Conservation (phyloP, 2,113 vertebrate genomes). For the Benthochromis sp. region DNA sequence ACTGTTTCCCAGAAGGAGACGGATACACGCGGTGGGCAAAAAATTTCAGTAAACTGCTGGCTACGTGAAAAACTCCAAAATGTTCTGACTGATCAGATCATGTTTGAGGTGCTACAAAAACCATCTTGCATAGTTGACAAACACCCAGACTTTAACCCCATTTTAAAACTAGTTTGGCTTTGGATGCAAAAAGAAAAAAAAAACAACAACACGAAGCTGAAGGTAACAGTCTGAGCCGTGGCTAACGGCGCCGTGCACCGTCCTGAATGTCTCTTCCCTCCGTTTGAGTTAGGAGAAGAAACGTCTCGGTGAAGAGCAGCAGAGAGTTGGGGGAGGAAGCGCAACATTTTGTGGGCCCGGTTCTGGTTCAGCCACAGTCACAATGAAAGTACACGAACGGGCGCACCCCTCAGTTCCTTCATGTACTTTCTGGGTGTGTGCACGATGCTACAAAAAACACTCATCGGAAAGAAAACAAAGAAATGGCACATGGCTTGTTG, state of each 20-base stretch:
- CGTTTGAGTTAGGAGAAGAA: not conserved
- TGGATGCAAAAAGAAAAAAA: not conserved
- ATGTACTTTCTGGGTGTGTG: not conserved
- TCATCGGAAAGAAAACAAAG: not conserved
- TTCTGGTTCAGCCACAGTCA: not conserved
- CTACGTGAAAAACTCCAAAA: not conserved
- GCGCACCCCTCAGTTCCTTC: not conserved
- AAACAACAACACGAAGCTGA: not conserved
- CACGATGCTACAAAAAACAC: not conserved
- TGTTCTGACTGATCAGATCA: not conserved
- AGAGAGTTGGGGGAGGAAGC: not conserved
- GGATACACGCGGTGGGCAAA: not conserved
- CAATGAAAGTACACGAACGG: not conserved
- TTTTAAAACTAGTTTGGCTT: conserved; percentile 37
- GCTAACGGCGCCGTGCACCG: not conserved
- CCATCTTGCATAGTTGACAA: not conserved
- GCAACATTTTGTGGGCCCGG: not conserved
- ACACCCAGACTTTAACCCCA: not conserved
- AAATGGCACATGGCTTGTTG: conserved; percentile 56
- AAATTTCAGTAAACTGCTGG: not conserved
- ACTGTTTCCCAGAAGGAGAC: not conserved
- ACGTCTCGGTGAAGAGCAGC: not conserved
- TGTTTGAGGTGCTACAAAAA: not conserved
- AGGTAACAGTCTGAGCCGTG: not conserved
- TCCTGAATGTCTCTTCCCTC: not conserved